phyloP scores from a whole-genome alignment of 2,113 vertebrate genomes.

The Rhinogobius similis region DNA sequence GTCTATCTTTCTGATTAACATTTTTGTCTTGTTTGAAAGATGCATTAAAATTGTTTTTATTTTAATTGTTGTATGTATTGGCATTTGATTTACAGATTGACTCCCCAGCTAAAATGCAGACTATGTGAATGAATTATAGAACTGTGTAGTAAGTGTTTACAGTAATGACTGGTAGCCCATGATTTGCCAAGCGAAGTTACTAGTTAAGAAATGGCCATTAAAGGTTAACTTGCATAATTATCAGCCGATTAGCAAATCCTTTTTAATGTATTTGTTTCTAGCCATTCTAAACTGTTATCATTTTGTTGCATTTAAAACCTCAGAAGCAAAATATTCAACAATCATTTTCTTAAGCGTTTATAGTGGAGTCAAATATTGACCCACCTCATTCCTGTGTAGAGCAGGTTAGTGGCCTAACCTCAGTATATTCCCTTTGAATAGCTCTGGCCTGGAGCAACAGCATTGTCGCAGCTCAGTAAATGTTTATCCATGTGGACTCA shows the following conservation, averaged over 20 bases:
- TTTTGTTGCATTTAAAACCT: background rate
- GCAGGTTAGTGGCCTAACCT: slow-evolving; percentile 60
- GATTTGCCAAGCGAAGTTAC: background rate
- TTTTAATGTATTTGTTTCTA: background rate
- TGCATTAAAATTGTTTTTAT: too few relatives aligned
- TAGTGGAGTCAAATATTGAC: slow-evolving; percentile 40
- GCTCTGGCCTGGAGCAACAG: slow-evolving; percentile 73
- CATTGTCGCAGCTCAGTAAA: slow-evolving; percentile 64
- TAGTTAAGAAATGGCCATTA: background rate
- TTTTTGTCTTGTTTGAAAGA: too few relatives aligned
- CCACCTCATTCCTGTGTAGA: slow-evolving; percentile 38
- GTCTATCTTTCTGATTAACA: too few relatives aligned
- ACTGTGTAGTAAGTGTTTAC: too few relatives aligned
- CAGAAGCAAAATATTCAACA: background rate
- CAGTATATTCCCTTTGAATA: slow-evolving; percentile 61
- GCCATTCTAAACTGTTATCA: background rate
- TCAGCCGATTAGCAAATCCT: background rate
- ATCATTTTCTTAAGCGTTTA: slow-evolving; percentile 31
- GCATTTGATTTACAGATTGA: too few relatives aligned
- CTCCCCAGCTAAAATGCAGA: too few relatives aligned
- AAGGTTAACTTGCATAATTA: background rate
- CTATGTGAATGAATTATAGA: too few relatives aligned
- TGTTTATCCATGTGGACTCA: slow-evolving; percentile 80
- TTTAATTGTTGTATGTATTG: too few relatives aligned
- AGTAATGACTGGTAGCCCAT: too few relatives aligned